phyloP scores from a whole-genome alignment of 1,140 invertebrate genomes.

The Trissolcus basalis region DNA sequence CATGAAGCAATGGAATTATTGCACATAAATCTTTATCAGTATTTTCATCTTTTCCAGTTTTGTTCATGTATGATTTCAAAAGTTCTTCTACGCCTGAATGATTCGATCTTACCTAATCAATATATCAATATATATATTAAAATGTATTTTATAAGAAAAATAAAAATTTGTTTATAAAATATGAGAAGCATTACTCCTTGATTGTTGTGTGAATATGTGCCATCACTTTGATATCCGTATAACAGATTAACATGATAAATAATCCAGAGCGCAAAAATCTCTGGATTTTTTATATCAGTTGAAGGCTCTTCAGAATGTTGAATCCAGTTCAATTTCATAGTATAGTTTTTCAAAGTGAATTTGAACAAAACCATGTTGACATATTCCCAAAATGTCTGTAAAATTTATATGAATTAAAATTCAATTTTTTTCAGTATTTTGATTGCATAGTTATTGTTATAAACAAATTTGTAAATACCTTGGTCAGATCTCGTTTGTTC shows the following conservation, averaged over 20 bases:
- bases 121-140: constrained; percentile 3
- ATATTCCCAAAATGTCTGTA: constrained; percentile 71
- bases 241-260: constrained; percentile 70
- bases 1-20: constrained; percentile 70
- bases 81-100: constrained; percentile 68
- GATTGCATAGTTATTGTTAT: constrained; percentile 7
- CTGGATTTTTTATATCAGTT: constrained; percentile 64
- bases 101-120: constrained; percentile 63
- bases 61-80: constrained; percentile 68
- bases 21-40: constrained; percentile 70
- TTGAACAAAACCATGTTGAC: constrained; percentile 65
- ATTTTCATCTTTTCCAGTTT: constrained; percentile 68
- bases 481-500: constrained; percentile 52
- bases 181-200: background rate
- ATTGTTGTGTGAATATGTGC: constrained; percentile 55
- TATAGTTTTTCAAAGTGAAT: constrained; percentile 45
- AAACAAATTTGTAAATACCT: constrained; percentile 49
- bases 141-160: constrained; percentile 18
- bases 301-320: constrained; percentile 30
- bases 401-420: constrained; percentile 8
- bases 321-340: constrained; percentile 31
- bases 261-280: constrained; percentile 71
- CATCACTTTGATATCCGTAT: constrained; percentile 66
- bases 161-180: background rate
- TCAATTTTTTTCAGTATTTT: constrained; percentile 5